phyloP scores from a whole-genome alignment of 2,888 invertebrate genomes.

The Prostheceraeus crozeri region DNA sequence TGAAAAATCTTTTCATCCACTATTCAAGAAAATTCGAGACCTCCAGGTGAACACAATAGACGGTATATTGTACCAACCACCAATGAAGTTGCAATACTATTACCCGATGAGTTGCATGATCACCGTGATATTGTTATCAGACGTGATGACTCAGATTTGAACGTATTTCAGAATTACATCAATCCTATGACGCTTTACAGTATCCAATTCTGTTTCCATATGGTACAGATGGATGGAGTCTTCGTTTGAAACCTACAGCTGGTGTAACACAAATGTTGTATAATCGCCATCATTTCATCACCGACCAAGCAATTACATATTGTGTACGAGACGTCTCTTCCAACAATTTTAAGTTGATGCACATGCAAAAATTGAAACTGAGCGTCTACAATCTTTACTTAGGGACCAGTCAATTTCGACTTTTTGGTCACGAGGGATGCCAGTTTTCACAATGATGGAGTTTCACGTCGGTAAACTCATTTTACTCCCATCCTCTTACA shows the following conservation, averaged over 20 bases:
- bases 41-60: conserved; percentile 17
- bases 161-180: too few species aligned
- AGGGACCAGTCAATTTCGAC: conserved; percentile 40
- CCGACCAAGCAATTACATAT: too few species aligned
- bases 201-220: conserved; percentile 53
- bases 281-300: too few species aligned
- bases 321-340: too few species aligned
- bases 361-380: conserved; percentile 41
- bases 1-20: too few species aligned
- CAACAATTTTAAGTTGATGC: conserved; percentile 39
- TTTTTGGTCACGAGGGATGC: too few species aligned
- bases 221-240: conserved; percentile 43
- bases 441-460: too few species aligned
- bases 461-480: conserved; percentile 40
- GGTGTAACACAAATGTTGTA: too few species aligned
- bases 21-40: conserved; percentile 39
- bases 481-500: conserved; percentile 46
- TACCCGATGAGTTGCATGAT: conserved; percentile 39
- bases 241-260: too few species aligned
- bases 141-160: conserved; percentile 41
- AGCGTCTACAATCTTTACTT: conserved; percentile 39
- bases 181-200: conserved; percentile 51
- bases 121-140: conserved; percentile 40
- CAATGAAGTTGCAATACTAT: conserved; percentile 39
- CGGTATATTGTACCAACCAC: conserved; percentile 16